A percentile compares a stretch with the other conserved stretches of the same genome.
Conservation (phyloP, 2,797 vertebrate genomes). For the Crenichthys baileyi region DNA sequence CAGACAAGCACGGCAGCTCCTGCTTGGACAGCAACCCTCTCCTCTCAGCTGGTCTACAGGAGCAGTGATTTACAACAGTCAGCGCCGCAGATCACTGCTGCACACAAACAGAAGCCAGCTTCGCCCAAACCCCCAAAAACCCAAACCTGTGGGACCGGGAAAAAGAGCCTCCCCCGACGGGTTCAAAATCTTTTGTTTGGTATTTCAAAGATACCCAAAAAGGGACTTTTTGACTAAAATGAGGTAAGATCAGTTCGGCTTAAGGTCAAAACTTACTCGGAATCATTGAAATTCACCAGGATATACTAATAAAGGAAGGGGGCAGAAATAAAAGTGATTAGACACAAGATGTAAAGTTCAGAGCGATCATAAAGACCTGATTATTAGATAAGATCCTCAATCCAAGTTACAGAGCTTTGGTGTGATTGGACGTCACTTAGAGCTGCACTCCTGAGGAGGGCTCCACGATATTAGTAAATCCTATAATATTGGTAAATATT, state of each 20-base stretch:
- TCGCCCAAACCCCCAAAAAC: slow-evolving; percentile 23
- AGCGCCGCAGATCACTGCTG: slow-evolving; percentile 40
- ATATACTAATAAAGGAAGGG: background rate
- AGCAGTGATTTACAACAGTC: slow-evolving; percentile 63
- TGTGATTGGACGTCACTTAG: too few relatives aligned
- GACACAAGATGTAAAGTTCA: background rate
- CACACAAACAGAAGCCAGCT: slow-evolving; percentile 46
- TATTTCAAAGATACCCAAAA: slow-evolving; percentile 1
- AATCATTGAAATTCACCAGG: background rate
- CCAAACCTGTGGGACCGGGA: slow-evolving; percentile 35
- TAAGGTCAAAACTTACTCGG: background rate
- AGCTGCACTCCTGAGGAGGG: too few relatives aligned
- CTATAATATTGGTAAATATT: too few relatives aligned
- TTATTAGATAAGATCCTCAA: background rate
- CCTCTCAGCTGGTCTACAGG: slow-evolving; percentile 47
- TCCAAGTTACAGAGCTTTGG: background rate
- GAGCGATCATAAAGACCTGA: background rate
- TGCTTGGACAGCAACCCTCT: slow-evolving; percentile 62
- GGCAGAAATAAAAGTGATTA: background rate
- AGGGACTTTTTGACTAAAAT: background rate
- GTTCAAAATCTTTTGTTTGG: slow-evolving; percentile 10
- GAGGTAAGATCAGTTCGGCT: background rate
- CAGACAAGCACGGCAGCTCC: slow-evolving; percentile 64
- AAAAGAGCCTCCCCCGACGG: slow-evolving; percentile 12
- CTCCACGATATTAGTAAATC: too few relatives aligned